Evolutionary conservation across 2,888 invertebrate genomes (phyloP).

Genomic region (Quadroppia sp.): DNA sequence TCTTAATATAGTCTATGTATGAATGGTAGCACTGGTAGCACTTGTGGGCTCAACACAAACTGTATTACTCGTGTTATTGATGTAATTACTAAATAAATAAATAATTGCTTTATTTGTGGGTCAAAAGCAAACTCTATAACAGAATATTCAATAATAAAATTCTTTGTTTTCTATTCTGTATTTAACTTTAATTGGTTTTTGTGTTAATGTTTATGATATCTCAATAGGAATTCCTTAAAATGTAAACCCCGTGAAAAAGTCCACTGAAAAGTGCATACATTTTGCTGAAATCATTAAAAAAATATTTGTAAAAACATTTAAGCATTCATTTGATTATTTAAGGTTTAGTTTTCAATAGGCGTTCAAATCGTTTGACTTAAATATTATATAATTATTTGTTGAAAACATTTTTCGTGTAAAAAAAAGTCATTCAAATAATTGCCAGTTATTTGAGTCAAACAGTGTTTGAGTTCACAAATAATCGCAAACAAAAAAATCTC

Average conservation of each 20-base stretch:
- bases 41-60: not conserved
- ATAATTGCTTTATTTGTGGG: not conserved
- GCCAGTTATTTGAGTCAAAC: not conserved
- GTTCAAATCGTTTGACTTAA: not conserved
- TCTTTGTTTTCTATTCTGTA: not conserved
- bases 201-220: not conserved
- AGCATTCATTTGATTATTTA: not conserved
- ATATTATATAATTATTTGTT: not conserved
- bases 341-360: not conserved
- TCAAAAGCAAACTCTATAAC: not conserved
- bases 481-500: not conserved
- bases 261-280: not conserved
- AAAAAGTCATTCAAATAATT: slow-evolving; percentile 4
- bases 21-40: too few relatives aligned
- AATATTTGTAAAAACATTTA: not conserved
- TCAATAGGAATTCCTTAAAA: slow-evolving; percentile 8
- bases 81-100: slow-evolving; percentile 22
- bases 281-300: slow-evolving; percentile 5
- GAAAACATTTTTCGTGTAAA: too few relatives aligned
- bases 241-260: not conserved
- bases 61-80: not conserved
- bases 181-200: not conserved
- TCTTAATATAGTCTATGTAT: too few relatives aligned
- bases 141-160: slow-evolving; percentile 5
- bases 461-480: not conserved